These are phyloP conservation scores for Meteorus cinctellus DNA, from an alignment of 2,888 invertebrate species.

Conservation along the genomic window DNA sequence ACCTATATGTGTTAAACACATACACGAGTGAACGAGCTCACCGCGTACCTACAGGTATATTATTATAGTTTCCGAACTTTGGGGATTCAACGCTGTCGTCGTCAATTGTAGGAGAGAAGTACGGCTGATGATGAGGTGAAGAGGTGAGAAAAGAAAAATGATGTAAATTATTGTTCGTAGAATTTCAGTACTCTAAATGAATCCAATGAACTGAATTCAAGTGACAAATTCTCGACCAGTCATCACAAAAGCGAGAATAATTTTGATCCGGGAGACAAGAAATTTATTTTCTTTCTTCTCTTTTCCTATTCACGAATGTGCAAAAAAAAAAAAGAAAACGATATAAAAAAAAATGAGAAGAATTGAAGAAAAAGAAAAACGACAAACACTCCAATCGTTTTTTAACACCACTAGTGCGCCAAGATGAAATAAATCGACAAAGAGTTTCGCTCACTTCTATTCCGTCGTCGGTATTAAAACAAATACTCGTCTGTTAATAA, in stretches of 20 bases:
- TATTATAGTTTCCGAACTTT: conserved; percentile 41
- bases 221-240: too few species aligned
- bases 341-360: background rate
- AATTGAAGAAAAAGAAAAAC: conserved; percentile 3
- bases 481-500: conserved; percentile 52
- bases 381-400: conserved; percentile 40
- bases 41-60: conserved; percentile 13
- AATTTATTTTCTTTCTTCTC: too few species aligned
- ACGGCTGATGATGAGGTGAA: background rate
- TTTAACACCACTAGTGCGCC: conserved; percentile 40
- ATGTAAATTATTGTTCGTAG: background rate
- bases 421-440: conserved; percentile 22
- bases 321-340: too few species aligned
- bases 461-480: background rate
- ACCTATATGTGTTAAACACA: conserved; percentile 27
- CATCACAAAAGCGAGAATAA: too few species aligned
- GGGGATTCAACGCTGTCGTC: conserved; percentile 55
- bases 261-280: too few species aligned
- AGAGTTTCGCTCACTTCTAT: conserved; percentile 1
- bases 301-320: too few species aligned
- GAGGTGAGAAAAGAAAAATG: background rate
- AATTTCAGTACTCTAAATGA: too few species aligned
- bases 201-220: too few species aligned
- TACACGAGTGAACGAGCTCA: conserved; percentile 35
- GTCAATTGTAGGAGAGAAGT: conserved; percentile 53